phyloP scores from a whole-genome alignment of 2,888 invertebrate species.

The Ormyrus pomaceus region DNA sequence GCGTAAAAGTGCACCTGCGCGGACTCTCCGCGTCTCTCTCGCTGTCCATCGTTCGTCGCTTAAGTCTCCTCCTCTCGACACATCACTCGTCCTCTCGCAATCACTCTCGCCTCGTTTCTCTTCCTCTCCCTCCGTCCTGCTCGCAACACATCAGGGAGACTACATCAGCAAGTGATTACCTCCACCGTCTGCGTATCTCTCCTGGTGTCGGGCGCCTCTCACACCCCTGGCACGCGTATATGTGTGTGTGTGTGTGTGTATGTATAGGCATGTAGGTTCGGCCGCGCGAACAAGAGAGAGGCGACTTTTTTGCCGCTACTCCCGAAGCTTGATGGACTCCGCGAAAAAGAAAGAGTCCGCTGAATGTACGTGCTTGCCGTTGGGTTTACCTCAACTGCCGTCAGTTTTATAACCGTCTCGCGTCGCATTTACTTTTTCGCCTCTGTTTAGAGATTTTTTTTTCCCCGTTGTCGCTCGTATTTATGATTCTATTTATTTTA shows the following conservation, averaged over 20 bases:
- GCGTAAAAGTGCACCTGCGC: slow-evolving; percentile 22
- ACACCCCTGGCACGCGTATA: too few relatives aligned
- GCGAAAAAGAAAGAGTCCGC: slow-evolving; percentile 30
- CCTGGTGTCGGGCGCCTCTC: too few relatives aligned
- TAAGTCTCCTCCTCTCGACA: slow-evolving; percentile 50
- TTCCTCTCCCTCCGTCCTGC: slow-evolving; percentile 51
- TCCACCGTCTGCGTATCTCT: slow-evolving; percentile 56
- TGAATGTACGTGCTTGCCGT: slow-evolving; percentile 20
- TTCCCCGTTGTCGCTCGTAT: not conserved
- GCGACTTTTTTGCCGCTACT: slow-evolving; percentile 28
- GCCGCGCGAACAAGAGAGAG: slow-evolving; percentile 9
- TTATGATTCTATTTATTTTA: not conserved
- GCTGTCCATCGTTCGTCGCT: slow-evolving; percentile 56
- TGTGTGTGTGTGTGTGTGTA: too few relatives aligned
- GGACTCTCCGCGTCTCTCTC: slow-evolving; percentile 36
- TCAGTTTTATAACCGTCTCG: not conserved
- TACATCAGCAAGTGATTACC: slow-evolving; percentile 74
- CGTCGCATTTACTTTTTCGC: too few relatives aligned
- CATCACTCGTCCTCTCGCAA: slow-evolving; percentile 53
- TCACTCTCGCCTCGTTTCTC: slow-evolving; percentile 46
- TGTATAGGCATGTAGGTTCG: not conserved
- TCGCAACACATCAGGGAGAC: slow-evolving; percentile 63
- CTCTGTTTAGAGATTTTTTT: too few relatives aligned
- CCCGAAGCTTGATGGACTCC: slow-evolving; percentile 44
- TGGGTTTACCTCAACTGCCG: slow-evolving; percentile 3